phyloP scores from a whole-genome alignment of 1,140 invertebrate genomes.

The Bombus terrestris region DNA sequence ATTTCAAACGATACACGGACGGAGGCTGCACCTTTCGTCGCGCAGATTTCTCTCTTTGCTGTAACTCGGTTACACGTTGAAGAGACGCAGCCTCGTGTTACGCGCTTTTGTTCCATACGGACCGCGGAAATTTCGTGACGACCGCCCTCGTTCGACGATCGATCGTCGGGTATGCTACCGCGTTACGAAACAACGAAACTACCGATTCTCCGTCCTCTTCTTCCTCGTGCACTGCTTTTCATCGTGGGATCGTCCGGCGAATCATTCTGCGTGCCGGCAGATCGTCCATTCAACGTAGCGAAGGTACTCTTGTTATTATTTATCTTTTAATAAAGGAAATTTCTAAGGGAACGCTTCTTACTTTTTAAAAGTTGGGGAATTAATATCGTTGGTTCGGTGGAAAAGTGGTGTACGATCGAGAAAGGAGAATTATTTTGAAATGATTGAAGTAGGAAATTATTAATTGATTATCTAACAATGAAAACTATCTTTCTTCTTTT shows the following conservation, averaged over 20 bases:
- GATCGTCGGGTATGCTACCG: not conserved
- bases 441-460: not conserved
- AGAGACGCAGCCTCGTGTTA: too few relatives aligned
- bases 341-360: not conserved
- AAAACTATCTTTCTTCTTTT: not conserved
- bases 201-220: not conserved
- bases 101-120: not conserved
- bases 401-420: too few relatives aligned
- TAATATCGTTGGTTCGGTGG: not conserved
- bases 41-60: not conserved
- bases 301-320: not conserved
- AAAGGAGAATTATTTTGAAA: not conserved
- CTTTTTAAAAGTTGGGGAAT: not conserved
- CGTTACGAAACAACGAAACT: not conserved
- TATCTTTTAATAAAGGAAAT: not conserved
- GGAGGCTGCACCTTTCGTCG: not conserved
- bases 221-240: not conserved
- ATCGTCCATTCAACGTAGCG: not conserved
- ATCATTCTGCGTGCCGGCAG: not conserved
- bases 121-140: not conserved
- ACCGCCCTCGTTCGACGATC: not conserved
- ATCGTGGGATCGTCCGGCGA: not conserved
- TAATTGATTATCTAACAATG: not conserved
- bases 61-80: not conserved
- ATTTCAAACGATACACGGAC: not conserved